Conservation (phyloP, 2,797 vertebrate genomes). For the Geotrypetes seraphini region DNA sequence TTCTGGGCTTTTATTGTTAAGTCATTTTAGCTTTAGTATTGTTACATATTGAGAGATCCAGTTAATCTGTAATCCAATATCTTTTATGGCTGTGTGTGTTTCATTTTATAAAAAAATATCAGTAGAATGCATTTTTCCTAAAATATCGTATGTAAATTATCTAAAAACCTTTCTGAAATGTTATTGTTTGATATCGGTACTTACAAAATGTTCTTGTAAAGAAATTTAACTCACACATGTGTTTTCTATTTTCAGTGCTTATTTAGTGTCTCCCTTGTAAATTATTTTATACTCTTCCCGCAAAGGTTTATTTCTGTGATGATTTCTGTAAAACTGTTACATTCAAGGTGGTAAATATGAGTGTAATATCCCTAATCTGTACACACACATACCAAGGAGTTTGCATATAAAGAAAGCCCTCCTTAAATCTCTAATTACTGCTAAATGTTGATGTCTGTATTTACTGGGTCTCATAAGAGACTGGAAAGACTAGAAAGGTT, state of each 20-base stretch:
- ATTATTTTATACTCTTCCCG: not conserved
- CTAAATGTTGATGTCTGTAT: no score
- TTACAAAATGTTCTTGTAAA: conserved; percentile 10
- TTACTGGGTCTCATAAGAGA: no score
- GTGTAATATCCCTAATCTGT: not conserved
- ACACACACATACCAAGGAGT: no score
- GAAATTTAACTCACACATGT: not conserved
- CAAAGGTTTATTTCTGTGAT: not conserved
- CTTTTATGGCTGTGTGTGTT: conserved; percentile 2
- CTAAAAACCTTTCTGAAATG: conserved; percentile 6
- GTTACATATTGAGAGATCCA: not conserved
- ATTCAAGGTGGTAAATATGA: not conserved
- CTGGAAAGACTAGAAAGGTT: no score
- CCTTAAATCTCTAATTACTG: no score
- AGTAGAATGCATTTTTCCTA: conserved; percentile 5
- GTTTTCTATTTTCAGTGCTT: conserved; percentile 1
- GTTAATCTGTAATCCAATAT: conserved; percentile 4
- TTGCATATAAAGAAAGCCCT: no score
- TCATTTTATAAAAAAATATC: conserved; percentile 6
- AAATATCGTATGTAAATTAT: conserved; percentile 7
- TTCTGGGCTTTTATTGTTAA: conserved; percentile 8
- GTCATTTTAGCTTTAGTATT: conserved; percentile 3
- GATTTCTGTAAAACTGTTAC: conserved; percentile 1
- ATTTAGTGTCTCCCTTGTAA: conserved; percentile 5
- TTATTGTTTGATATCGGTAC: conserved; percentile 1